Evolutionary conservation across 2,797 vertebrate species (phyloP).

Genomic region (Manis crassicaudata): DNA sequence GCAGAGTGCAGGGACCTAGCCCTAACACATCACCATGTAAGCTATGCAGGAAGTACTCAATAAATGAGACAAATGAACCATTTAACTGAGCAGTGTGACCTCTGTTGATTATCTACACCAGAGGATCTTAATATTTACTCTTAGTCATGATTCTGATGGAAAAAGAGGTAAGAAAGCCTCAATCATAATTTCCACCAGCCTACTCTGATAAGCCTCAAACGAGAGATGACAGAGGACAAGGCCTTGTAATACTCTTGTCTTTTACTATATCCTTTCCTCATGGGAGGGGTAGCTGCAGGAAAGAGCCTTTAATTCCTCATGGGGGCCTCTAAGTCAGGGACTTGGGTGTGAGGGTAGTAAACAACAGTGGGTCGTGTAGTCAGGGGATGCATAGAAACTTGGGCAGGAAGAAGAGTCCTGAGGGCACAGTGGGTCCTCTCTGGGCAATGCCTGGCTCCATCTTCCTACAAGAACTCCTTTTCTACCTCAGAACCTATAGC

Average conservation of each 20-base stretch:
- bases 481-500: not conserved
- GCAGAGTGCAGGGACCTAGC: not conserved
- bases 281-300: not conserved
- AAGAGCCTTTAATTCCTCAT: not conserved
- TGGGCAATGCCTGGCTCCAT: not conserved
- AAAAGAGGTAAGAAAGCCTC: not conserved
- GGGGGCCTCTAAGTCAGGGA: not conserved
- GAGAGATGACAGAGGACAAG: not conserved
- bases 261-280: not conserved
- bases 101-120: not conserved
- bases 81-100: not conserved
- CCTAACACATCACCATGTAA: not conserved
- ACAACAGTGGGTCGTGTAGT: not conserved
- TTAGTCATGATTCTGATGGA: not conserved
- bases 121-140: not conserved
- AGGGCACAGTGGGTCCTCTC: not conserved
- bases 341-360: not conserved
- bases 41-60: not conserved
- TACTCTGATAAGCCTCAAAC: not conserved
- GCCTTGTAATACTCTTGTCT: not conserved
- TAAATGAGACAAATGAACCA: not conserved
- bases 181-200: not conserved
- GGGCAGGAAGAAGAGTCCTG: not conserved
- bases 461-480: not conserved
- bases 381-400: not conserved